These are phyloP conservation scores for Bombus confusus DNA, from an alignment of 1,140 invertebrate genomes.

Conservation along the genomic window DNA sequence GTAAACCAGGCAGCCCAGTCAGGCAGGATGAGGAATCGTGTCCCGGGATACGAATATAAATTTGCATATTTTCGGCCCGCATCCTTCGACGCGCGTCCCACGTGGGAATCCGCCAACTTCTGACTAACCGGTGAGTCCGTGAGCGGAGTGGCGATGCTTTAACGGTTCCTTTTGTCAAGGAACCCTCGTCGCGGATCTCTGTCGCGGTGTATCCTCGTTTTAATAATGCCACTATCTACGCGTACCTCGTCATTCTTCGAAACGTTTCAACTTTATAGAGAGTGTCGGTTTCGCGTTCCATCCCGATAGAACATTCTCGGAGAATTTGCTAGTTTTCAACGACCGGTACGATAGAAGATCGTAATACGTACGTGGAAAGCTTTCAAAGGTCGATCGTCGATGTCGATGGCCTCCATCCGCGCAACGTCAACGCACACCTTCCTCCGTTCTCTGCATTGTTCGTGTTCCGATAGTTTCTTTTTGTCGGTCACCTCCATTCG, in stretches of 20 bases:
- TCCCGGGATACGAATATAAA: constrained; percentile 61
- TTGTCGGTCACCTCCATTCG: constrained; percentile 7
- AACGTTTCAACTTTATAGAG: not conserved
- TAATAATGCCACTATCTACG: constrained; percentile 11
- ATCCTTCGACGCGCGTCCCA: constrained; percentile 74
- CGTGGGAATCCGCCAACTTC: constrained; percentile 73
- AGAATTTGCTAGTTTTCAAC: not conserved
- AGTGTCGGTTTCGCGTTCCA: no score
- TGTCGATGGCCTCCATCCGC: not conserved
- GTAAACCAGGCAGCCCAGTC: constrained; percentile 51
- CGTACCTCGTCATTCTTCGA: not conserved
- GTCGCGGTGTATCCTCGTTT: not conserved
- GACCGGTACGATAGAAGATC: not conserved
- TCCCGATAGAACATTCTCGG: not conserved
- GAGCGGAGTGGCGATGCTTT: constrained; percentile 50
- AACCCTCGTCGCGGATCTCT: not conserved
- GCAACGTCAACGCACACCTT: not conserved
- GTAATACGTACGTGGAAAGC: not conserved
- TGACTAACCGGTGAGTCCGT: constrained; percentile 53
- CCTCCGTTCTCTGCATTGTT: not conserved
- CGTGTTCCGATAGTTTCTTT: not conserved
- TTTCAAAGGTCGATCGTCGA: not conserved
- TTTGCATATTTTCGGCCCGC: constrained; percentile 81
- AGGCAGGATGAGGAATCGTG: constrained; percentile 67
- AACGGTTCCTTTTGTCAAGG: constrained; percentile 64